Evolutionary conservation across 2,113 vertebrate genomes (phyloP).

Genomic region (Setophaga coronata): DNA sequence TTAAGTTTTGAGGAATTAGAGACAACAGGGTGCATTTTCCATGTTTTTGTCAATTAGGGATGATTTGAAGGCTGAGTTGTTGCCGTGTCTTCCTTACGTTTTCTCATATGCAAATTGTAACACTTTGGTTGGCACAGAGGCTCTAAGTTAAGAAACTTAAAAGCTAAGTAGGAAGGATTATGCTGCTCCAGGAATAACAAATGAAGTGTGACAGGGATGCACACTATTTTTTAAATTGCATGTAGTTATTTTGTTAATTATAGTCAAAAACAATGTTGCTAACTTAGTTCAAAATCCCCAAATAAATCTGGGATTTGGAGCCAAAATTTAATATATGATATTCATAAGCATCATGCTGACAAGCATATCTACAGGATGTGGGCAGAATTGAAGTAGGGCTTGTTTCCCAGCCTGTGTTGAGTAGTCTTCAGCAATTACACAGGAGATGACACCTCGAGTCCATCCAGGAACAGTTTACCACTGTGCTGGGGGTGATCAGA

Average conservation of each 20-base stretch:
- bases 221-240: neutral
- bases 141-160: neutral
- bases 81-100: fast-evolving
- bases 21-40: neutral
- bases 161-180: neutral
- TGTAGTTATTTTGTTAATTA: neutral
- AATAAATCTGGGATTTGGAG: neutral
- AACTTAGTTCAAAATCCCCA: neutral
- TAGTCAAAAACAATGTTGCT: neutral
- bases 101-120: neutral
- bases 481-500: neutral
- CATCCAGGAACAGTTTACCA: neutral
- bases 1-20: neutral
- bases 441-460: neutral
- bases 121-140: neutral
- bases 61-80: neutral
- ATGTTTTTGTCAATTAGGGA: neutral
- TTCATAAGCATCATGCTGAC: neutral
- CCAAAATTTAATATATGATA: neutral
- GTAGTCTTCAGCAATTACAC: neutral
- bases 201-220: neutral
- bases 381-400: neutral
- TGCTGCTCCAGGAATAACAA: neutral
- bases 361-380: neutral
- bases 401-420: neutral